Percentiles rank a stretch among this genome's conserved stretches.
Conservation (phyloP, 1,140 invertebrate genomes). For the Drosophila trapezifrons region DNA sequence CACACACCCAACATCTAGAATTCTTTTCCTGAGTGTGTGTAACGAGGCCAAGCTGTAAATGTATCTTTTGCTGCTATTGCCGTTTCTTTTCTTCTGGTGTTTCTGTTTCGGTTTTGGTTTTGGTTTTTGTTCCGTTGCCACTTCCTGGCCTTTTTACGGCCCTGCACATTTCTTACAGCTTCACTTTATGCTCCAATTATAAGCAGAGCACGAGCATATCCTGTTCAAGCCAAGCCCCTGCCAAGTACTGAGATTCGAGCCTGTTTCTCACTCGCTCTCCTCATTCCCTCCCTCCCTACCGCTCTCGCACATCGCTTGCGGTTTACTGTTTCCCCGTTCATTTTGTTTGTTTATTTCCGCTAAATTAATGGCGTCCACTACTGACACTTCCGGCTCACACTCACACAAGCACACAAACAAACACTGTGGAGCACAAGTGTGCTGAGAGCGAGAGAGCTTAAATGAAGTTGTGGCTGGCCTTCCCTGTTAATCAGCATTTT, state of each 20-base stretch:
- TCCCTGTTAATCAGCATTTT: constrained; percentile 68
- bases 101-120: constrained; percentile 57
- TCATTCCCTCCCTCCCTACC: neutral
- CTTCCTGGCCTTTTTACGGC: constrained; percentile 61
- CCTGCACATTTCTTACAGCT: constrained; percentile 70
- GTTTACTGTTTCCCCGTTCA: constrained; percentile 68
- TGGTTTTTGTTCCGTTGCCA: constrained; percentile 32
- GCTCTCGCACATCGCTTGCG: constrained; percentile 20
- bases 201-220: constrained; percentile 73
- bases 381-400: constrained; percentile 71
- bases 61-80: constrained; percentile 50
- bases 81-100: constrained; percentile 19
- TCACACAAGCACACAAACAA: constrained; percentile 24
- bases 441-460: constrained; percentile 43
- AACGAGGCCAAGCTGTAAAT: constrained; percentile 65
- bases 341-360: constrained; percentile 80
- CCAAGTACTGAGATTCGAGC: constrained; percentile 60
- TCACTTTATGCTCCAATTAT: constrained; percentile 81
- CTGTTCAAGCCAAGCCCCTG: constrained; percentile 66
- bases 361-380: constrained; percentile 80
- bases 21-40: constrained; percentile 39
- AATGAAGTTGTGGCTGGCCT: constrained; percentile 68
- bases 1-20: constrained; percentile 29
- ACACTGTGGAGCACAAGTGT: constrained; percentile 12
- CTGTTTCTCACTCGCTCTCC: constrained; percentile 3